Evolutionary conservation across 2,888 invertebrate genomes (phyloP).

Genomic region (Capitulum mitella): DNA sequence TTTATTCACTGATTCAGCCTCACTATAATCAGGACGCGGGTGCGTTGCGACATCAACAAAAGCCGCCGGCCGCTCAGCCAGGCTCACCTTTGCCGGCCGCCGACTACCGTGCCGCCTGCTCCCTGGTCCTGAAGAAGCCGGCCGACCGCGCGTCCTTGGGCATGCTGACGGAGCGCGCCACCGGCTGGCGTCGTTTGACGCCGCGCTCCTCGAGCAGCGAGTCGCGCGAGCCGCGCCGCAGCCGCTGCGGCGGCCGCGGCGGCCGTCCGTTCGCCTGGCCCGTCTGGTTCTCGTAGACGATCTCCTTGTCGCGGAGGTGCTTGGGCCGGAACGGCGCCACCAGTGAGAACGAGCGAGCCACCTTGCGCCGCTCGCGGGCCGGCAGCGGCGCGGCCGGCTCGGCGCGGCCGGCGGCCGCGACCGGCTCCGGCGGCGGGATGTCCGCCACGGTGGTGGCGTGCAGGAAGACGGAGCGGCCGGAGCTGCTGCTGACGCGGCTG

Average conservation of each 20-base stretch:
- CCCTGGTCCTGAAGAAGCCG: slow-evolving; percentile 35
- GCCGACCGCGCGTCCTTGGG: slow-evolving; percentile 36
- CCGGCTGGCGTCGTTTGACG: slow-evolving; percentile 20
- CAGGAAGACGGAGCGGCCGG: slow-evolving; percentile 38
- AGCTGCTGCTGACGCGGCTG: not conserved
- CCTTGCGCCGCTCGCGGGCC: slow-evolving; percentile 32
- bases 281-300: slow-evolving; percentile 32
- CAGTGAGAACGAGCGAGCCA: slow-evolving; percentile 34
- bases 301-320: slow-evolving; percentile 23
- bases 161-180: slow-evolving; percentile 35
- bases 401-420: slow-evolving; percentile 27
- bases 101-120: slow-evolving; percentile 32
- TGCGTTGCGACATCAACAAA: too few species aligned
- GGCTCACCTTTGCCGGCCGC: slow-evolving; percentile 18
- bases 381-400: slow-evolving; percentile 7
- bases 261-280: slow-evolving; percentile 23
- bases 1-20: too few species aligned
- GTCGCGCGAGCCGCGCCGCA: slow-evolving; percentile 33
- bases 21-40: too few species aligned
- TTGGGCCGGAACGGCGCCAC: slow-evolving; percentile 34
- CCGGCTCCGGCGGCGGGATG: slow-evolving; percentile 37
- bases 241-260: slow-evolving; percentile 36
- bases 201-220: not conserved
- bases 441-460: slow-evolving; percentile 39
- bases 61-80: not conserved